These are phyloP conservation scores for Drosophila lacertosa DNA, from an alignment of 1,140 invertebrate species.

Conservation along the genomic window DNA sequence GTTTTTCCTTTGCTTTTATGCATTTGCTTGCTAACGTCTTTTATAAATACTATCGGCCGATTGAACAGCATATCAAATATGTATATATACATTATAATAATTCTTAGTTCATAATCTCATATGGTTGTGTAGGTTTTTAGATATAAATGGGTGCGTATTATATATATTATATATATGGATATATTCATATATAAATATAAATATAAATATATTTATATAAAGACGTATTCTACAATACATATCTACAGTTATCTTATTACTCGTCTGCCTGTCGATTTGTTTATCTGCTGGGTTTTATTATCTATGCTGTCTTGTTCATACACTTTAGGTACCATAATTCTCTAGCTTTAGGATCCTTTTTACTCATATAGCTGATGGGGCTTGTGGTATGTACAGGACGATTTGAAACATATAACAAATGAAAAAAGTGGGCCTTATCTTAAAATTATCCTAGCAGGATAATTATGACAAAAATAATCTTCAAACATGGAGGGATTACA, in stretches of 20 bases:
- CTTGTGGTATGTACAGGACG: conserved; percentile 71
- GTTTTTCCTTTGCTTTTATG: conserved; percentile 51
- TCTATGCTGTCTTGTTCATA: conserved; percentile 53
- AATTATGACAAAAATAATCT: neutral
- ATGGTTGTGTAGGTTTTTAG: conserved; percentile 35
- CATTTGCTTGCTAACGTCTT: conserved; percentile 68
- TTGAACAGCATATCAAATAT: conserved; percentile 15
- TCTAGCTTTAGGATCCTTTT: conserved; percentile 62
- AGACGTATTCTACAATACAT: conserved; percentile 59
- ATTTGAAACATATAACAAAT: conserved; percentile 45
- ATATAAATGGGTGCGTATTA: conserved; percentile 34
- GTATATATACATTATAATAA: conserved; percentile 45
- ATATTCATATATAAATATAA: conserved; percentile 7
- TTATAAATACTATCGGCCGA: conserved; percentile 34
- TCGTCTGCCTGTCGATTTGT: conserved; percentile 24
- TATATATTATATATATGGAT: conserved; percentile 35
- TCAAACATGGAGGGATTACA: too few relatives aligned
- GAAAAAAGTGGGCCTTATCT: conserved; percentile 19
- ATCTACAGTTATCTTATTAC: conserved; percentile 71
- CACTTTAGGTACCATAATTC: conserved; percentile 73
- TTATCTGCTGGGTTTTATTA: conserved; percentile 43
- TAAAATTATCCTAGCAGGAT: neutral
- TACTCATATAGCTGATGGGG: conserved; percentile 41
- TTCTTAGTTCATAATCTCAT: conserved; percentile 36
- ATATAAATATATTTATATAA: conserved; percentile 50